Base-by-base conservation (phyloP, 2,797 vertebrate species). In the Podargus strigoides region DNA sequence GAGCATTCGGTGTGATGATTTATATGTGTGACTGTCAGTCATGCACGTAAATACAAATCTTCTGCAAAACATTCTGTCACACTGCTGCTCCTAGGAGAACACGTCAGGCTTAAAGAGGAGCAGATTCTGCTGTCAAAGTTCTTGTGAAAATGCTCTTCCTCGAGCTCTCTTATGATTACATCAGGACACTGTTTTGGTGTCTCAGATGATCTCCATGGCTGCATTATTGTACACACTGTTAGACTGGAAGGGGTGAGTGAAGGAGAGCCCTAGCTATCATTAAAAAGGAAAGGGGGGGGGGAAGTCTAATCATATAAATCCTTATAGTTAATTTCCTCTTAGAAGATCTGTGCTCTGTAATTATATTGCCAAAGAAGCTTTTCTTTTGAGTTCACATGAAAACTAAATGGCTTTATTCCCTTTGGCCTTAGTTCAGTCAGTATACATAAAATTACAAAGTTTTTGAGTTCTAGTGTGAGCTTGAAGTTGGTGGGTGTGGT, bases 291-390 rank as follows among this genome's bases (percentile, higher is more conserved):
- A 87, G 50, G 30, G 28, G 1, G 26, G 68, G 81, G 68, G 62
- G 59, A 77, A 66, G 36, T 60, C 70, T 87, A 85, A 95, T 93
- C 86, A 49, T 90, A 73, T 90, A 84, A 95, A 85, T 90, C 84
- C 90, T 63, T 93, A 80, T 59, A 75, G 70, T 82, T 92, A 59
- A 85, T 96, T 96, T 96, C 93, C 94, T 95, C 74, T 85, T 95
- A 74, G 34, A 14, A 88, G 77, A 60, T 94, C 70, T 96, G 88
- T 85, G 47, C 80, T 76, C 83, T 96, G 87, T 93, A 94, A 94
- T 96, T 96, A 88, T 42, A 82, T 88, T 93, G 83, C 76, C 62
- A 81, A 76, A 85, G 80, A 93, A 88, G 67, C 44, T 83, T 96
- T 95, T 94, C 88, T 81, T 84, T 52, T 42, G 80, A 82, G 83